These are phyloP conservation scores for Clarias batrachus DNA, from an alignment of 2,113 vertebrate genomes.

Conservation along the genomic window DNA sequence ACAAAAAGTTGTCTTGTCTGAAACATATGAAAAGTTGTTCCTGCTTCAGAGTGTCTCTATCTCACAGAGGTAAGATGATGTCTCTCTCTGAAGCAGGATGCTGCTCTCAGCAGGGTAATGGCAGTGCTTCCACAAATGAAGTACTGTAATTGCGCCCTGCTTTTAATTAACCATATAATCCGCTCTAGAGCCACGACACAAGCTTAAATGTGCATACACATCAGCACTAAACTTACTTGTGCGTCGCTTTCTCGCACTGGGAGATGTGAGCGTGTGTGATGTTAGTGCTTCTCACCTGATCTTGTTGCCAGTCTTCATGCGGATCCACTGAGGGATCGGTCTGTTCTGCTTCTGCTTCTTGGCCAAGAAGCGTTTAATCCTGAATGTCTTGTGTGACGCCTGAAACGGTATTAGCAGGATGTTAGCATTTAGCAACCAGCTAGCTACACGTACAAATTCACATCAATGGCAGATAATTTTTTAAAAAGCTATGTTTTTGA, in stretches of 20 bases:
- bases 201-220: not conserved
- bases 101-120: constrained; percentile 96
- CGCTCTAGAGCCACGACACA: not conserved
- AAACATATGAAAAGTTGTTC: constrained; percentile 64
- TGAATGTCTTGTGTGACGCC: constrained; percentile 98
- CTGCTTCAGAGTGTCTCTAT: constrained; percentile 58
- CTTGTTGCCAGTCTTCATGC: constrained; percentile 98
- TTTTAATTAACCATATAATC: constrained; percentile 51
- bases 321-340: constrained; percentile 96
- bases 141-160: constrained; percentile 98
- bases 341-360: constrained; percentile 99
- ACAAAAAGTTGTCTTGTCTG: too few relatives aligned
- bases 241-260: not conserved
- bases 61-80: constrained; percentile 40
- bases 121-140: constrained; percentile 81
- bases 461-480: too few relatives aligned
- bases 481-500: too few relatives aligned
- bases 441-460: not conserved
- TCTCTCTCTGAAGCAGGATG: constrained; percentile 56
- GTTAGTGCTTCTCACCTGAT: constrained; percentile 81
- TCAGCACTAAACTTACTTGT: not conserved
- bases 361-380: constrained; percentile 93
- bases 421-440: not conserved
- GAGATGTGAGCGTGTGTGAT: not conserved
- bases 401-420: constrained; percentile 51